Evolutionary conservation across 2,113 vertebrate species (phyloP), one percentile per base, ranked within the genome.

Genomic region (Rissa tridactyla): DNA sequence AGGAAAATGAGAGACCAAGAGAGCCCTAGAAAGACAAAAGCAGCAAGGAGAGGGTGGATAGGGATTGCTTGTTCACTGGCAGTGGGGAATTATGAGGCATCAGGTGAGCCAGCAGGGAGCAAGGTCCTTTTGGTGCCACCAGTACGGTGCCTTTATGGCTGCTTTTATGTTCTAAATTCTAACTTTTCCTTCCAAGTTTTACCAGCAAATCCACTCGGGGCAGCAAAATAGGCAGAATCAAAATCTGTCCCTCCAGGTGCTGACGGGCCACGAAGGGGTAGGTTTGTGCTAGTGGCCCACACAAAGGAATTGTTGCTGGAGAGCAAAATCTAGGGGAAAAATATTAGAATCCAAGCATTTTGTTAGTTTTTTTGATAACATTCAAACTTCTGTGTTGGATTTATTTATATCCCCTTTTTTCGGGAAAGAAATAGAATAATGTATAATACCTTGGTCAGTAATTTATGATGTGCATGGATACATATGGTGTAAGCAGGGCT

Each of bases 91-190:
- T 8, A 51, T 26, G 40, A 34, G 5, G 5, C 7, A 17, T 36
- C 15, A 46, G 13, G 21, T 25, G 20, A 75, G 13, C 20, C 52
- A 32, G 15, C 22, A 80, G 19, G 3, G 4, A 26, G 4, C 5
- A 34, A 44, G 9, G 11, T 5, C 3, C 27, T 87, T 73, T 20
- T 30, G n/a, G 40, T 23, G 60, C 61, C 20, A 5, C 8, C 14
- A 36, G 1, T 49, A 27, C 0, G 0, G 6, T 29, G 22, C 22
- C 13, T n/a, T 73, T 78, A 42, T 32, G 32, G 6, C 8, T 62
- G 8, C 6, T 46, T 89, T 87, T 60, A 21, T 26, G 8, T 23
- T 69, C 17, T 52, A 51, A 51, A 40, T 70, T 82, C 30, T 78
- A 70, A 46, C 10, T 44, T 70, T 18, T 44, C 5, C 10, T 82